Evolutionary conservation across 2,888 invertebrate genomes (phyloP).

Genomic region (Alloscopus bannaensis): DNA sequence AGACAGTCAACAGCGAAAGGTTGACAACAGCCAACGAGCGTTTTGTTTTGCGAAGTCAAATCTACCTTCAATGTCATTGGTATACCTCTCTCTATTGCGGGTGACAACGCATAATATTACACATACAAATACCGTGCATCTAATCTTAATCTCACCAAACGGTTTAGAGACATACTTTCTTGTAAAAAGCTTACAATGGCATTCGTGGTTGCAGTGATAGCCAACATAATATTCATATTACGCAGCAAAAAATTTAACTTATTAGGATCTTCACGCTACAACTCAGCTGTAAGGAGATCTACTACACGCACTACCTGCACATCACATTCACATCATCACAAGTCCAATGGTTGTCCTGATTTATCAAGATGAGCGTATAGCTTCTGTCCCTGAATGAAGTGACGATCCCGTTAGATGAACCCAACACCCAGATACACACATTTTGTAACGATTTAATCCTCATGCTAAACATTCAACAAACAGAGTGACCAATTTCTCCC

Average conservation of each 20-base stretch:
- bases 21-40: slow-evolving; percentile 19
- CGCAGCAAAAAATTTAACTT: too few relatives aligned
- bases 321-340: slow-evolving; percentile 42
- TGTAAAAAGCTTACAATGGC: too few relatives aligned
- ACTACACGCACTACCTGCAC: slow-evolving; percentile 6
- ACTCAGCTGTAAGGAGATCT: too few relatives aligned
- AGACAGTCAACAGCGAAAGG: background rate
- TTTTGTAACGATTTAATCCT: slow-evolving; percentile 39
- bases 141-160: slow-evolving; percentile 3
- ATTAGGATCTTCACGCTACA: too few relatives aligned
- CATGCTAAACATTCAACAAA: slow-evolving; percentile 35
- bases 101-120: slow-evolving; percentile 47
- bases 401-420: slow-evolving; percentile 60
- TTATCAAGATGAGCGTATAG: slow-evolving; percentile 56
- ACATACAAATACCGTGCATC: too few relatives aligned
- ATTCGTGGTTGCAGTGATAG: too few relatives aligned
- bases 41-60: slow-evolving; percentile 22
- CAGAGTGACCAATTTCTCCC: slow-evolving; percentile 54
- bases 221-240: too few relatives aligned
- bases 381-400: slow-evolving; percentile 52
- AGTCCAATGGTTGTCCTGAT: slow-evolving; percentile 53
- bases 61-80: slow-evolving; percentile 35
- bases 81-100: slow-evolving; percentile 33
- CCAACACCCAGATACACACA: slow-evolving; percentile 55
- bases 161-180: too few relatives aligned